phyloP scores from a whole-genome alignment of 2,888 invertebrate genomes.

The Ornithoptera alexandrae region DNA sequence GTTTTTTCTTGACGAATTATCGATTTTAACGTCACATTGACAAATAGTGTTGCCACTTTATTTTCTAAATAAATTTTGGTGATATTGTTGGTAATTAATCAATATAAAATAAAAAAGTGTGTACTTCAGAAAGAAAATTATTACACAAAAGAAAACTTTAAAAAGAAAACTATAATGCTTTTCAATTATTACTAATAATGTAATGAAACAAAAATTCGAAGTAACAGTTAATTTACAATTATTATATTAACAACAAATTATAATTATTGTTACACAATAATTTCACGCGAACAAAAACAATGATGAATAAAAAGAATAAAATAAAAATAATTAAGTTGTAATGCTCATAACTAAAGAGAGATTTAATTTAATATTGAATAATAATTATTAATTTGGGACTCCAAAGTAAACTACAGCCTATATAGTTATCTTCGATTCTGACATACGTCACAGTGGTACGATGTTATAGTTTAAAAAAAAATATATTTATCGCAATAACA shows the following conservation, averaged over 20 bases:
- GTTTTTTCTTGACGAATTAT: constrained; percentile 24
- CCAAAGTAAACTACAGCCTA: background rate
- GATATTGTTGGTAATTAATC: too few relatives aligned
- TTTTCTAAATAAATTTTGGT: background rate
- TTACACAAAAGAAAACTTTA: too few relatives aligned
- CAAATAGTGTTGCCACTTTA: constrained; percentile 41
- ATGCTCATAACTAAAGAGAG: background rate
- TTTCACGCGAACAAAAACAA: background rate
- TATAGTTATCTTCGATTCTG: constrained; percentile 28
- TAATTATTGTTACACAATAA: too few relatives aligned
- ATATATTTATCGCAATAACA: constrained; percentile 27
- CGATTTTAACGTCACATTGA: constrained; percentile 30
- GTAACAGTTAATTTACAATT: too few relatives aligned
- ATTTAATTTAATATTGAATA: background rate
- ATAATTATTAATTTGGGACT: background rate
- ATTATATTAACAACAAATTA: too few relatives aligned
- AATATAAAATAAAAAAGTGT: too few relatives aligned
- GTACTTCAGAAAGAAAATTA: too few relatives aligned
- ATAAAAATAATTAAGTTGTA: background rate
- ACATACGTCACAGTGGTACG: constrained; percentile 60
- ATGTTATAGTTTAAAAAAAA: constrained; percentile 42
- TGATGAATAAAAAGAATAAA: background rate
- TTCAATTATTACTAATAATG: too few relatives aligned
- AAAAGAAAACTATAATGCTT: too few relatives aligned
- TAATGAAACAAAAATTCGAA: too few relatives aligned